Base-by-base conservation (phyloP, 2,797 vertebrate species). In the Gouania willdenowi region DNA sequence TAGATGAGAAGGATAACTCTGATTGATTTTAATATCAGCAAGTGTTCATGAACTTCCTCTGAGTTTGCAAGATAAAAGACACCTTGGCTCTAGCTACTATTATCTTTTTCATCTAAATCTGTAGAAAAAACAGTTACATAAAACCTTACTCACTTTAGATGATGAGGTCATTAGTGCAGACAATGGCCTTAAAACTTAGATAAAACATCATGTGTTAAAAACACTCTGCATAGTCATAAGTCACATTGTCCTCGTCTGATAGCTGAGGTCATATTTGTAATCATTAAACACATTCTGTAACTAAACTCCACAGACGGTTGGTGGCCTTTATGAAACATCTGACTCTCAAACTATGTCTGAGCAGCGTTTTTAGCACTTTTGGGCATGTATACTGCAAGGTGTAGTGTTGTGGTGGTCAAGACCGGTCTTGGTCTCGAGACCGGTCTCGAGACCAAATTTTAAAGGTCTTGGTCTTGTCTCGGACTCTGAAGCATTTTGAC, bases 121-220 rank as follows among this genome's bases (percentile, higher is more conserved):
- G 23, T 26, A 41, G 32, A 68, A 46, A 45, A 51, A 68, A n/a
- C n/a, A n/a, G n/a, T n/a, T n/a, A n/a, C n/a, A 66, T 58, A 56
- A 75, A 73, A 63, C 63, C 60, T n/a, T 36, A 50, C 54, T 71
- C 48, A 14, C 43, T 63, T 50, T 82, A 66, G 84, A 69, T 60
- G 63, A 87, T 87, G 70, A 78, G 52, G 72, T 74, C 74, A 83
- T 84, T 86, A 85, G 66, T 60, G 59, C 46, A 69, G 69, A 78
- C 82, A 85, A 85, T 79, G 32, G 79, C 74, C 74, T 64, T 51
- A 67, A 81, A 75, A 64, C 33, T 58, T 29, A 42, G 51, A 77
- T 75, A 80, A 82, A 65, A 53, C 37, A 55, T 67, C 75, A 74
- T 55, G 55, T 73, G 80, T 69, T 49, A 19, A 20, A 49, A 73